These are phyloP conservation scores for Glaucopsyche alexis DNA, from an alignment of 2,888 invertebrate species.

Conservation along the genomic window DNA sequence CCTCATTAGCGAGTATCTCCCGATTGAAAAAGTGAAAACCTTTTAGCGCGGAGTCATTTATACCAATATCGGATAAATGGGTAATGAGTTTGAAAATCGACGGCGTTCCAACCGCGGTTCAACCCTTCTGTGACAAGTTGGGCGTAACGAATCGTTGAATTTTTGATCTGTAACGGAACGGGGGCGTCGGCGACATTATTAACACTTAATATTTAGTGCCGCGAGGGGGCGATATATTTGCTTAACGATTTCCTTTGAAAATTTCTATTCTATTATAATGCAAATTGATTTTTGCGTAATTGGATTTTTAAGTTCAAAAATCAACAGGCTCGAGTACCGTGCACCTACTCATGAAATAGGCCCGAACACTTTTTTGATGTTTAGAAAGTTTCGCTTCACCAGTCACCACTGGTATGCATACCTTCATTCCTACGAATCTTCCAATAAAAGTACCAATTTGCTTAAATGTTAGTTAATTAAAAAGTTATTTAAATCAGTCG, in stretches of 20 bases:
- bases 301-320: conserved; percentile 20
- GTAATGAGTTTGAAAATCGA: conserved; percentile 58
- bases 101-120: conserved; percentile 37
- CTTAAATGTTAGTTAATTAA: not conserved
- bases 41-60: conserved; percentile 41
- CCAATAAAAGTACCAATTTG: too few species aligned
- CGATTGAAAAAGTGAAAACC: conserved; percentile 32
- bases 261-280: conserved; percentile 31
- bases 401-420: too few species aligned
- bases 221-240: conserved; percentile 50
- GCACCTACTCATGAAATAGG: not conserved
- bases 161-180: conserved; percentile 57
- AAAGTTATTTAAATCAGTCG: not conserved
- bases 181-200: conserved; percentile 64
- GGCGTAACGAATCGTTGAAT: conserved; percentile 65
- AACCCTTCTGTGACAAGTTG: conserved; percentile 60
- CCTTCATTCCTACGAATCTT: too few species aligned
- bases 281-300: conserved; percentile 27
- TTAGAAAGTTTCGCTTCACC: not conserved
- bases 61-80: conserved; percentile 59
- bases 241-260: conserved; percentile 49
- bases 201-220: conserved; percentile 71
- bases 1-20: conserved; percentile 16
- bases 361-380: not conserved
- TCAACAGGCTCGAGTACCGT: not conserved